These are phyloP conservation scores for Ochotona princeps DNA, from an alignment of 2,113 vertebrate species.

Conservation along the genomic window DNA sequence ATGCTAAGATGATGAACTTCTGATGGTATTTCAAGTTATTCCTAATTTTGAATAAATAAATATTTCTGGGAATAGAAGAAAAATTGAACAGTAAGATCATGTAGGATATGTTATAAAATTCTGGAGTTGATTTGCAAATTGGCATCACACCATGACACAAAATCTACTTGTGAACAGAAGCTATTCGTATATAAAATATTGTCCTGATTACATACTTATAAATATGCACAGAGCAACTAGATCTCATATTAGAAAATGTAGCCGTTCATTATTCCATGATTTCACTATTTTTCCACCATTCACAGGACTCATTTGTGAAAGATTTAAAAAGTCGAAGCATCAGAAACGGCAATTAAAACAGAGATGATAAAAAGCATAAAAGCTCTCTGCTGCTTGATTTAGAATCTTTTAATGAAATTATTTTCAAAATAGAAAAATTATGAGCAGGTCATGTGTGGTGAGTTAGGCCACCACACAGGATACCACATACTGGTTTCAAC, in stretches of 20 bases:
- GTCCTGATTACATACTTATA: constrained; percentile 50
- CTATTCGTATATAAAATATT: neutral
- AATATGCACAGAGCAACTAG: neutral
- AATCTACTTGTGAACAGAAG: constrained; percentile 18
- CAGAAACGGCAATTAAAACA: constrained; percentile 24
- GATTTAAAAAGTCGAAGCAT: neutral
- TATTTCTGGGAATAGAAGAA: neutral
- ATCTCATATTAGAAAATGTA: neutral
- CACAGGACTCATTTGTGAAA: neutral
- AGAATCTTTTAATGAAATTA: neutral
- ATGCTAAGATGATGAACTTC: constrained; percentile 70
- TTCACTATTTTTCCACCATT: neutral
- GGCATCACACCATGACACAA: constrained; percentile 45
- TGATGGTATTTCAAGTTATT: constrained; percentile 60
- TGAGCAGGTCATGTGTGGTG: neutral
- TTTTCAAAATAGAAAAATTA: neutral
- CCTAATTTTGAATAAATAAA: constrained; percentile 66
- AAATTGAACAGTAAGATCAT: neutral
- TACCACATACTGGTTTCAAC: too few species aligned
- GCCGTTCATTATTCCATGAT: neutral
- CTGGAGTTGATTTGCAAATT: neutral
- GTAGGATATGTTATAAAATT: neutral
- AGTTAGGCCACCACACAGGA: too few species aligned
- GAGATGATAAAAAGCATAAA: neutral
- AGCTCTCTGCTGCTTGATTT: neutral